Evolutionary conservation across 2,888 invertebrate species (phyloP).

Genomic region (Aphelenchoides bicaudatus): DNA sequence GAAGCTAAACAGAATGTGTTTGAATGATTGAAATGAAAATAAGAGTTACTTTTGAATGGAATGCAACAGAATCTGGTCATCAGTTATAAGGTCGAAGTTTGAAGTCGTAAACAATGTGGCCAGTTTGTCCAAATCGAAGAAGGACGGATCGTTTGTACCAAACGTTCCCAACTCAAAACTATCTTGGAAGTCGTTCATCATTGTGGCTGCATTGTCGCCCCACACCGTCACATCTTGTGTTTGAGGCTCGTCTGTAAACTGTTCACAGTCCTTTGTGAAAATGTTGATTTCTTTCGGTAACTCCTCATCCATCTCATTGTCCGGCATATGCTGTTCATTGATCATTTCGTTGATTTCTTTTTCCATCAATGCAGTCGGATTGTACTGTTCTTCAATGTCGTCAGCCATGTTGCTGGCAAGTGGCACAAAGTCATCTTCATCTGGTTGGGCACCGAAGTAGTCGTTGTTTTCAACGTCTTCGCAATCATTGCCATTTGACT

Average conservation of each 20-base stretch:
- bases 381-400: too few relatives aligned
- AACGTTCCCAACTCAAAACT: not conserved
- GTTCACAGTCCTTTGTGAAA: not conserved
- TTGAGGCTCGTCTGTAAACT: not conserved
- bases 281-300: not conserved
- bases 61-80: not conserved
- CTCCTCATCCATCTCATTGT: not conserved
- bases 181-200: not conserved
- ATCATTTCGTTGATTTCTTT: too few relatives aligned
- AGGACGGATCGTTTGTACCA: not conserved
- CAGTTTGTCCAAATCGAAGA: constrained; percentile 5
- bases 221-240: too few relatives aligned
- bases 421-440: too few relatives aligned
- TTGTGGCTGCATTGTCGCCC: not conserved
- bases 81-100: not conserved
- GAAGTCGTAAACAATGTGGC: not conserved
- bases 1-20: not conserved
- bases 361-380: too few relatives aligned
- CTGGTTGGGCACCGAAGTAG: too few relatives aligned
- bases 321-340: too few relatives aligned
- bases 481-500: too few relatives aligned
- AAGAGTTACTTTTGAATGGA: not conserved
- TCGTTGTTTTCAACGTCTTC: too few relatives aligned
- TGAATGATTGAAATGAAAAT: not conserved
- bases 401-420: too few relatives aligned